phyloP scores from a whole-genome alignment of 2,113 vertebrate species.

The Trochalopteron elliotii region DNA sequence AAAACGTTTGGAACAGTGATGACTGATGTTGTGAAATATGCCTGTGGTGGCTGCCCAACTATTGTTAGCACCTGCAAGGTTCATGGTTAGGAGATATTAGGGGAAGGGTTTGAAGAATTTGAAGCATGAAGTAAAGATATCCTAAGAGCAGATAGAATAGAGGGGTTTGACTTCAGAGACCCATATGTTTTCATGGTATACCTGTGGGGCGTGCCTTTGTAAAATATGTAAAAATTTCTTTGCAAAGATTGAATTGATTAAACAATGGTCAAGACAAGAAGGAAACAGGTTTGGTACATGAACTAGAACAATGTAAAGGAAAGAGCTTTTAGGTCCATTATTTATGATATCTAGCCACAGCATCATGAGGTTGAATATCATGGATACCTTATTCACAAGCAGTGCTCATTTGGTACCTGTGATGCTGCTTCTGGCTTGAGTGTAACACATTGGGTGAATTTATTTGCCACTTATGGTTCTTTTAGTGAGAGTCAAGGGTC shows the following conservation, averaged over 20 bases:
- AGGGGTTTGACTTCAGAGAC: neutral
- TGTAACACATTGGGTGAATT: neutral
- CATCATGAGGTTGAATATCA: neutral
- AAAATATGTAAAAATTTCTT: neutral
- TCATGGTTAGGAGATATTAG: neutral
- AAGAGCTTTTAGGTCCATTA: neutral
- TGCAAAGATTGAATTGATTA: neutral
- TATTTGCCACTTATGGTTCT: neutral
- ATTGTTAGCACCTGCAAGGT: neutral
- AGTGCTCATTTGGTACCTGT: neutral
- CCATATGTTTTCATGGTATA: neutral
- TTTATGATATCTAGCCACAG: neutral
- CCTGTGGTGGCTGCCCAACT: neutral
- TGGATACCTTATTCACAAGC: neutral
- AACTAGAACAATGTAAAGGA: neutral
- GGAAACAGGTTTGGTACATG: neutral
- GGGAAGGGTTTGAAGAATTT: neutral
- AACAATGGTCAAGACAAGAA: neutral
- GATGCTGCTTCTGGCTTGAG: neutral
- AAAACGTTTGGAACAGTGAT: neutral
- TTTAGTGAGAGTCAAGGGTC: neutral
- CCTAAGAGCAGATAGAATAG: neutral
- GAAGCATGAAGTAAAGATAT: neutral
- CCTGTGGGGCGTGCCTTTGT: neutral
- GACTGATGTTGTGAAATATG: neutral